A percentile compares a stretch with the other conserved stretches of the same genome.
phyloP scores from a whole-genome alignment of 2,113 vertebrate genomes.

The Gallinago paraguaiae region DNA sequence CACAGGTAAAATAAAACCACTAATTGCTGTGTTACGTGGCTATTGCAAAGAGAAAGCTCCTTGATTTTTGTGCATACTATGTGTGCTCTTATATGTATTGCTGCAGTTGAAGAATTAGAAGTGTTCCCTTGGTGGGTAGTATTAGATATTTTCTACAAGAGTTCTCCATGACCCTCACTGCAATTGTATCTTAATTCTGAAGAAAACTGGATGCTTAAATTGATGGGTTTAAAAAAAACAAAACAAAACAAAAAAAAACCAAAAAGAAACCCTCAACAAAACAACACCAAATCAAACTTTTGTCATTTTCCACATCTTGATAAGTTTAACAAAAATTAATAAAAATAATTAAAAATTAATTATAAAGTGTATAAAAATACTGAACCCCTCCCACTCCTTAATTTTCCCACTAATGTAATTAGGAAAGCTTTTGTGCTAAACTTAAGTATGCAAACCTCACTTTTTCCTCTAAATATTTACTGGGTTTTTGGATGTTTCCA shows the following conservation, averaged over 20 bases:
- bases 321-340: neutral
- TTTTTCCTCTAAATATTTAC: neutral
- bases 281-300: neutral
- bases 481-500: neutral
- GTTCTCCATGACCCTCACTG: neutral
- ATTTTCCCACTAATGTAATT: neutral
- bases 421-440: neutral
- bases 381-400: neutral
- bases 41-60: neutral
- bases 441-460: neutral
- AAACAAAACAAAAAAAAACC: neutral
- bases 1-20: slow-evolving; percentile 38
- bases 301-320: neutral
- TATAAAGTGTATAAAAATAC: neutral
- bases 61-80: rapidly evolving
- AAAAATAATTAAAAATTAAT: too few species aligned
- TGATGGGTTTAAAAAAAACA: neutral
- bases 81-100: neutral
- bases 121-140: neutral
- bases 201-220: neutral
- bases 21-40: neutral
- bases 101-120: neutral
- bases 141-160: neutral
- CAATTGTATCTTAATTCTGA: neutral
- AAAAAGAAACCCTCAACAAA: neutral